These are phyloP conservation scores for Spinus pinus DNA, from an alignment of 2,797 vertebrate genomes.

Conservation along the genomic window DNA sequence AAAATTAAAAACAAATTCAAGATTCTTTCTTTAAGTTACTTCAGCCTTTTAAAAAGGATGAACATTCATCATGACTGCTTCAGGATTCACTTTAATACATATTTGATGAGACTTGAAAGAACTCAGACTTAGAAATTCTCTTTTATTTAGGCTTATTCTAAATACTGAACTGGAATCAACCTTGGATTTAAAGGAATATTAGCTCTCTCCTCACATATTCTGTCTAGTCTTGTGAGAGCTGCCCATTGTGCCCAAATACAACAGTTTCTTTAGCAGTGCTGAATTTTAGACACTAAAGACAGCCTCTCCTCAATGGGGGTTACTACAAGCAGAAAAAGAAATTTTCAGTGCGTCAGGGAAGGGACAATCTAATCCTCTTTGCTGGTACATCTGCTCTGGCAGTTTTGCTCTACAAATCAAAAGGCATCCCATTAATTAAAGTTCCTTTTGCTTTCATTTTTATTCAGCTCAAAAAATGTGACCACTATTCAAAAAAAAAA, in stretches of 20 bases:
- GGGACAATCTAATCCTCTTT: constrained; percentile 91
- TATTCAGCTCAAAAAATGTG: constrained; percentile 85
- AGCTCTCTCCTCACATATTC: constrained; percentile 87
- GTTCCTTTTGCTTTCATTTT: constrained; percentile 84
- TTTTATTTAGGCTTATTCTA: constrained; percentile 67
- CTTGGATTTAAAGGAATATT: constrained; percentile 78
- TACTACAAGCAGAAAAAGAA: constrained; percentile 78
- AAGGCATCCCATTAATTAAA: constrained; percentile 86
- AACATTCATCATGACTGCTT: constrained; percentile 34
- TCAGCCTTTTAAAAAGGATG: constrained; percentile 31
- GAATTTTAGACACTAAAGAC: constrained; percentile 84
- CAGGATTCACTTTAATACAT: constrained; percentile 61
- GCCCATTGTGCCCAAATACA: constrained; percentile 84
- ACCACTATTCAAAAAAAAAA: constrained; percentile 70
- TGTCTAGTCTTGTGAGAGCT: constrained; percentile 80
- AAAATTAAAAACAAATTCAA: not conserved
- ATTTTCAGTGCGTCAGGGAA: constrained; percentile 82
- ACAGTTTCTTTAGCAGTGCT: constrained; percentile 82
- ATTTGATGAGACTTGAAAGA: constrained; percentile 63
- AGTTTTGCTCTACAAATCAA: constrained; percentile 87
- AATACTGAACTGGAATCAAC: constrained; percentile 60
- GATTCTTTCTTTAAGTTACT: not conserved
- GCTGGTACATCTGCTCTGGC: constrained; percentile 86
- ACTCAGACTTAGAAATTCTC: constrained; percentile 49
- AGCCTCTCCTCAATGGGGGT: constrained; percentile 82